Base-by-base conservation (phyloP, 2,113 vertebrate genomes). In the Pleuronectes platessa region DNA sequence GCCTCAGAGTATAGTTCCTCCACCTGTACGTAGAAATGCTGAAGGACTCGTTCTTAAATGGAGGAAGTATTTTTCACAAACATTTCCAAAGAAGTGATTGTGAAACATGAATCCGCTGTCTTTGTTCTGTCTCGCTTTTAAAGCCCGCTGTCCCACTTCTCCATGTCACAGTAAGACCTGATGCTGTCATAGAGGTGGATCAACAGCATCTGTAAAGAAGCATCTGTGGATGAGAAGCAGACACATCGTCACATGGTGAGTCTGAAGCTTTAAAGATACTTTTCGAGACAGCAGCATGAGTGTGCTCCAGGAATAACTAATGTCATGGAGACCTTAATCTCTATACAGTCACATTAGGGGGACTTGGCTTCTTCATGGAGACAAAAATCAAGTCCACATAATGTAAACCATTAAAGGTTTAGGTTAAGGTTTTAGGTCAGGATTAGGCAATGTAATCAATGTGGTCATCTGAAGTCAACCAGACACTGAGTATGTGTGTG, bases 41-140 rank as follows among this genome's bases (percentile, higher is more conserved):
- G 35, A 45, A 58, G 37, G 26, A 24, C 35, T 11, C 13, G n/a
- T 69, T 20, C 74, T 73, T 60, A 40, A 11, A 45, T 42, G 6
- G 63, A 86, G 72, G 82, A 86, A 68, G 23, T 7, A 4, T 71
- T 76, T 84, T 75, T 72, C 0, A 72, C 47, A 80, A 69, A 47
- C 13, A 75, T 61, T 58, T 79, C 59, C 1, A 2, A 23, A 74
- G 62, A 83, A 70, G 56, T 71, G 20, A 47, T 88, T 86, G 71
- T 81, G 83, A 89, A 86, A 89, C 64, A 21, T 27, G 56, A 61
- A 63, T 67, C 42, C 2, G 56, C 35, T 35, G 54, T 81, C 24
- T 47, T 13, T 18, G 26, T 61, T 31, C 0, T 24, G 3, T 51
- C 47, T 51, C 40, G 11, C 35, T 40, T 40, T 64, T 65, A 12